Conservation (phyloP, 2,888 invertebrate species). For the Caenorhabditis virilis region DNA sequence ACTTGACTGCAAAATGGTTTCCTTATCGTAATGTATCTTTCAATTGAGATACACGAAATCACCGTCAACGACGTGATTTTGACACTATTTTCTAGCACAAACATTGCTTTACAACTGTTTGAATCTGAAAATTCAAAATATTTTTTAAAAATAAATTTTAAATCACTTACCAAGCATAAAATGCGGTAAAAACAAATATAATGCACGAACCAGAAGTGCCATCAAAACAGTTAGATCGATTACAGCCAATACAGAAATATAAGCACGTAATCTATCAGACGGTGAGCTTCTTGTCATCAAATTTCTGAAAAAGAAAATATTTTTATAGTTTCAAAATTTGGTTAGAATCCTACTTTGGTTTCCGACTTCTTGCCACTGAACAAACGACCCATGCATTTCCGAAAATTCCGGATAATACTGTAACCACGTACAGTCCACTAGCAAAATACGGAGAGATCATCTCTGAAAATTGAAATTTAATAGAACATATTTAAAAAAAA, state of each 20-base stretch:
- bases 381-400: conserved; percentile 66
- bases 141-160: background rate
- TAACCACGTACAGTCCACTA: conserved; percentile 48
- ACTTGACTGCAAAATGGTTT: conserved; percentile 65
- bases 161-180: conserved; percentile 50
- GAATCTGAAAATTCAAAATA: conserved; percentile 35
- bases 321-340: background rate
- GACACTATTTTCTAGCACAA: conserved; percentile 59
- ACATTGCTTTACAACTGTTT: conserved; percentile 59
- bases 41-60: conserved; percentile 64
- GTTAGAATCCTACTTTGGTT: conserved; percentile 38
- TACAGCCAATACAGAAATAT: conserved; percentile 63
- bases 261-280: conserved; percentile 55
- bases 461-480: conserved; percentile 1
- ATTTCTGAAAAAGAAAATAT: conserved; percentile 26
- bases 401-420: conserved; percentile 56
- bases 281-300: conserved; percentile 42
- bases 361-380: conserved; percentile 61
- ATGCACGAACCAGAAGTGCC: conserved; percentile 55
- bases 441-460: conserved; percentile 45
- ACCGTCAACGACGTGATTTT: conserved; percentile 64
- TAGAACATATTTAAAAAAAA: no score
- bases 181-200: conserved; percentile 60
- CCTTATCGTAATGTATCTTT: conserved; percentile 64
- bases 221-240: conserved; percentile 63